Percentiles rank a stretch among this genome's conserved stretches.
Evolutionary conservation across 2,113 vertebrate genomes (phyloP).

Genomic region (Azemiops feae): DNA sequence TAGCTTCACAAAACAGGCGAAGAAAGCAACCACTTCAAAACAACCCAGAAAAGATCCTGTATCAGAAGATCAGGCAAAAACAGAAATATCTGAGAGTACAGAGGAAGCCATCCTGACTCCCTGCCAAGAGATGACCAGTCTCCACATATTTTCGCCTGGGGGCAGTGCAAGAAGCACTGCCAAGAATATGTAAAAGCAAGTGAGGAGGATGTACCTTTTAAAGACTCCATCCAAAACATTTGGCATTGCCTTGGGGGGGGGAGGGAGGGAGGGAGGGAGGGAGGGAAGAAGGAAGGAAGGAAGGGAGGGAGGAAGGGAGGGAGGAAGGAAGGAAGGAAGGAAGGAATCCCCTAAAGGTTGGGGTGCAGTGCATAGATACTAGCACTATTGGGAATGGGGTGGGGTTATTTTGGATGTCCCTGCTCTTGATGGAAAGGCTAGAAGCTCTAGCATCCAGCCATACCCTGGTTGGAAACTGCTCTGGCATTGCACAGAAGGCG

Average conservation of each 20-base stretch:
- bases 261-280: background rate
- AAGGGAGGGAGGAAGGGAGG: background rate
- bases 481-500: background rate
- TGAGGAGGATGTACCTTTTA: background rate
- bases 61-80: background rate
- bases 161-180: background rate
- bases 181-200: background rate
- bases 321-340: background rate
- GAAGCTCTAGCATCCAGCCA: background rate
- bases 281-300: background rate
- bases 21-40: background rate
- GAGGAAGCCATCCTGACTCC: background rate
- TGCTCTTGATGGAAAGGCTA: constrained; percentile 4
- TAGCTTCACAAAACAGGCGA: background rate
- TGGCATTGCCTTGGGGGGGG: background rate
- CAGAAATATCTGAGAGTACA: background rate
- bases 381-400: background rate
- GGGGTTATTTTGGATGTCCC: background rate
- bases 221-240: background rate
- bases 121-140: background rate
- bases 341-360: background rate
- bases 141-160: background rate
- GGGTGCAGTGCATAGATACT: constrained; percentile 18
- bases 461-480: constrained; percentile 8
- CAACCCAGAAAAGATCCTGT: background rate